Evolutionary conservation across 1,140 invertebrate genomes (phyloP).

Genomic region (Grapholita molesta): DNA sequence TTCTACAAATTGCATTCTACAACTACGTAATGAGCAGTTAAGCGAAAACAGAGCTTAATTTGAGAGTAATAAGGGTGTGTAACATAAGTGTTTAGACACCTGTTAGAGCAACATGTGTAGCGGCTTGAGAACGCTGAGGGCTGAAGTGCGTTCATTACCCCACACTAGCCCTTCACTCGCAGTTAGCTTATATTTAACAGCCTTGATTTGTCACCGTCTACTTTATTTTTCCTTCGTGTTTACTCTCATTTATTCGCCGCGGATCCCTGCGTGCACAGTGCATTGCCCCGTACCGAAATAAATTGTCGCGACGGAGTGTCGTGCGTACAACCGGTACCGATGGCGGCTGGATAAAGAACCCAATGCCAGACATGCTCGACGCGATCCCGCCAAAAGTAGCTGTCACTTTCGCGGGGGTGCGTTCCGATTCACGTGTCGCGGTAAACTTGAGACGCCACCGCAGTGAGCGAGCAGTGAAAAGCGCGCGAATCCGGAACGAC

Average conservation of each 20-base stretch:
- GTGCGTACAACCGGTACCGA: conserved; percentile 60
- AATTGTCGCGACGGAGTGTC: conserved; percentile 63
- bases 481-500: conserved; percentile 16
- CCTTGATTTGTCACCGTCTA: conserved; percentile 48
- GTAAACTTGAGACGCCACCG: not conserved
- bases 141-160: conserved; percentile 23
- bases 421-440: conserved; percentile 23
- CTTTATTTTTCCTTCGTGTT: conserved; percentile 50
- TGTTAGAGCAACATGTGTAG: not conserved
- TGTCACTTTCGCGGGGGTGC: conserved; percentile 43
- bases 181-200: conserved; percentile 43
- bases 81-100: not conserved
- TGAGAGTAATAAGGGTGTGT: not conserved
- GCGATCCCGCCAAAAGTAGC: conserved; percentile 42
- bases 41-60: not conserved
- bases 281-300: conserved; percentile 75
- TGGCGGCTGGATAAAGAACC: conserved; percentile 37
- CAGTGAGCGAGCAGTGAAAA: conserved; percentile 32
- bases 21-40: not conserved
- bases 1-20: not conserved
- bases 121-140: conserved; percentile 15
- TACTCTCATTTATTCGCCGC: conserved; percentile 48
- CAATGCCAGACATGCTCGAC: conserved; percentile 32
- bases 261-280: conserved; percentile 63
- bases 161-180: conserved; percentile 23